Percentiles rank a stretch among this genome's conserved stretches.
phyloP scores from a whole-genome alignment of 2,797 vertebrate genomes.

The Enteromius fasciolatus region DNA sequence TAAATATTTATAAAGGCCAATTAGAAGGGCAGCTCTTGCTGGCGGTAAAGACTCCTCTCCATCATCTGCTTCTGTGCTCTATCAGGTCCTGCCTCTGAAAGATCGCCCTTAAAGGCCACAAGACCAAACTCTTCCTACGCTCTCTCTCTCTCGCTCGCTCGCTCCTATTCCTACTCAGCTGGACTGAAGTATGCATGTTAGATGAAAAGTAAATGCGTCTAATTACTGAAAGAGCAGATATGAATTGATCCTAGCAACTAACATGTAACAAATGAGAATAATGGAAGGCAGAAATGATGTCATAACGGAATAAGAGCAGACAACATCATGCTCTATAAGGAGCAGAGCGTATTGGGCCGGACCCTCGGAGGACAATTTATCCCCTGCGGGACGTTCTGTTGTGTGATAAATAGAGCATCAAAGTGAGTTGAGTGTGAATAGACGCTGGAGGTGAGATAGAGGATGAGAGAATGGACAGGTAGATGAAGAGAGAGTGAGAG shows the following conservation, averaged over 20 bases:
- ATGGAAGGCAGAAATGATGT: conserved; percentile 74
- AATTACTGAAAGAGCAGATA: conserved; percentile 32
- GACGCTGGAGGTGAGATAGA: conserved; percentile 40
- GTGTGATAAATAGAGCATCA: conserved; percentile 54
- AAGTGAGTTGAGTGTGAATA: conserved; percentile 52
- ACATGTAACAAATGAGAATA: conserved; percentile 24
- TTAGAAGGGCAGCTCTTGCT: conserved; percentile 90
- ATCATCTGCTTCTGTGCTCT: conserved; percentile 75
- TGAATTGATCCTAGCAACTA: conserved; percentile 2
- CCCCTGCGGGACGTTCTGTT: conserved; percentile 32
- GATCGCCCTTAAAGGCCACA: conserved; percentile 65
- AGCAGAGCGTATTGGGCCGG: background rate
- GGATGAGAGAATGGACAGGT: conserved; percentile 37
- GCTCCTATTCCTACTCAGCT: conserved; percentile 67
- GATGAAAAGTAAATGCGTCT: conserved; percentile 2
- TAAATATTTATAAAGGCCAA: conserved; percentile 97
- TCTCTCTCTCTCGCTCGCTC: background rate
- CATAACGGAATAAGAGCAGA: conserved; percentile 63
- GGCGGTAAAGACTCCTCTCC: conserved; percentile 81
- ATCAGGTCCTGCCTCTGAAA: conserved; percentile 78
- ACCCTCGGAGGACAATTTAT: conserved; percentile 32
- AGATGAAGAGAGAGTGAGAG: conserved; percentile 30
- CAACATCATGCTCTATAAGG: conserved; percentile 15
- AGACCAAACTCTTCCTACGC: conserved; percentile 10
- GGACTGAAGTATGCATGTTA: background rate